Base-by-base conservation (phyloP, 2,113 vertebrate species). In the Lamprologus ornatipinnis region DNA sequence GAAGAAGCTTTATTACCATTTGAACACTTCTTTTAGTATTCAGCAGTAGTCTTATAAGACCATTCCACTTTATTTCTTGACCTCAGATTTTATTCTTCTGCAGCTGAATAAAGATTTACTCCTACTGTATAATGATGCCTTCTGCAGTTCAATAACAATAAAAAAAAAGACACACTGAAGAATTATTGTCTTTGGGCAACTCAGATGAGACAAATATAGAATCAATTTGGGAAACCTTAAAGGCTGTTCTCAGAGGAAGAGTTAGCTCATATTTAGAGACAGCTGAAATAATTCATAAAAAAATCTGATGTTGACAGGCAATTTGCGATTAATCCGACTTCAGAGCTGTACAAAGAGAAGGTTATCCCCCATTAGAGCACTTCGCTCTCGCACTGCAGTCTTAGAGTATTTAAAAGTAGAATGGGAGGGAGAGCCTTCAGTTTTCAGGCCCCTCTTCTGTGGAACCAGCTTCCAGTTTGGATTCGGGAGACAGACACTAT, bases 381-480 rank as follows among this genome's bases (percentile, higher is more conserved):
- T 31, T 60, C 0, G 5, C 26, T 60, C 14, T 60, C 26, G 0
- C 26, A 10, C 26, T 31, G 26, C 57, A 60, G 26, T 60, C 26
- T 4, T 17, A 60, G 57, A 60, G 2, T 60, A 60, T 60, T 17
- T 31, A 31, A 9, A 9, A 60, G 57, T 60, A 60, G 14, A 60
- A 31, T 17, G 5, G 26, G 0, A 31, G 8, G 8, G 0, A 60
- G 5, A 60, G 26, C 57, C 14, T 60, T 60, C 57, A 60, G 57
- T 17, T 60, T 31, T 60, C 26, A 60, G 57, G 57, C 26, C 57
- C 14, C 26, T 60, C 57, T 17, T 17, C 14, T 17, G 1, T 60
- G 14, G 57, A 60, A 31, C 8, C 57, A 60, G 26, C 2, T 60
- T 31, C 57, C 26, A 6, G 57, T 60, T 60, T 60, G 5, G 57